phyloP scores from a whole-genome alignment of 2,113 vertebrate genomes.

The Falco punctatus region DNA sequence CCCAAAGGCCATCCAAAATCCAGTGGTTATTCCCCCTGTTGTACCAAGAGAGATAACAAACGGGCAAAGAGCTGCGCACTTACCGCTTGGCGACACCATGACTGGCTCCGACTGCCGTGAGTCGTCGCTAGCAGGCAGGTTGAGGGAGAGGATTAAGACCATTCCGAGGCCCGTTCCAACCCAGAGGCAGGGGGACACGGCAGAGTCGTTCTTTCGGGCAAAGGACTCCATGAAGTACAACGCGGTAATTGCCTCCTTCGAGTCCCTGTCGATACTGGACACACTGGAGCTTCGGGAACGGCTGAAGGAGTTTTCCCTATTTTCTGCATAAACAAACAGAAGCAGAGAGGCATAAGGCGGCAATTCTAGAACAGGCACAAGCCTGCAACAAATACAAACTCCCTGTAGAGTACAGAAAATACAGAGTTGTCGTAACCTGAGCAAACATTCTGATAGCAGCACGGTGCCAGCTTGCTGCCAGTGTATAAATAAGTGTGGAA shows the following conservation, averaged over 20 bases:
- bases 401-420: neutral
- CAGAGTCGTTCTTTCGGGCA: constrained; percentile 84
- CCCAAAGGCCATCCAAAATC: neutral
- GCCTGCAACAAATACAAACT: neutral
- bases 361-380: neutral
- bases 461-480: neutral
- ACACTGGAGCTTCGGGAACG: constrained; percentile 97
- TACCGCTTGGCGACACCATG: constrained; percentile 88
- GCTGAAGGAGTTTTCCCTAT: constrained; percentile 93
- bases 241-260: constrained; percentile 93
- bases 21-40: neutral
- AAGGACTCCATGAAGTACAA: constrained; percentile 94
- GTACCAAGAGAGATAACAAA: neutral
- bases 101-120: constrained; percentile 88
- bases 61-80: constrained; percentile 50
- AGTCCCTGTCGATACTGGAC: constrained; percentile 96
- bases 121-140: constrained; percentile 86
- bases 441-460: neutral
- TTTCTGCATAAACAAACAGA: constrained; percentile 79
- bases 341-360: neutral
- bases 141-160: constrained; percentile 89
- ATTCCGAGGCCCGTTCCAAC: constrained; percentile 95
- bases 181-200: constrained; percentile 91
- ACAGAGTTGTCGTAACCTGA: neutral
- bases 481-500: neutral